Evolutionary conservation across 1,140 invertebrate species (phyloP).

Genomic region (Drosophila biarmipes): DNA sequence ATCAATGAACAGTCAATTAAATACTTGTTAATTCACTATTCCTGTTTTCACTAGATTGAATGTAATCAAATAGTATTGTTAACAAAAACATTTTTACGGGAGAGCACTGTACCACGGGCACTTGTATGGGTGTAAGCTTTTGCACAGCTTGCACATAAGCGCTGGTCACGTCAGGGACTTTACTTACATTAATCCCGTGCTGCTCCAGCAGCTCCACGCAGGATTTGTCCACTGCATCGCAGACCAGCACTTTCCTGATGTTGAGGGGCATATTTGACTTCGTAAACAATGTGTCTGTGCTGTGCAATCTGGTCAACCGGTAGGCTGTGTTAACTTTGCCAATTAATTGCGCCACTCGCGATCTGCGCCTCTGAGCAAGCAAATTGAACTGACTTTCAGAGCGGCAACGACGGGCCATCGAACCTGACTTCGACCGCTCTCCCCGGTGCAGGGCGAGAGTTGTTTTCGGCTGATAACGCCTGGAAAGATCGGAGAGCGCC

Average conservation of each 20-base stretch:
- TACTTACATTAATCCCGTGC: slow-evolving; percentile 91
- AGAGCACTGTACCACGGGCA: slow-evolving; percentile 18
- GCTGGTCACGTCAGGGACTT: neutral
- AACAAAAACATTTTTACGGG: neutral
- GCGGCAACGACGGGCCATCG: slow-evolving; percentile 27
- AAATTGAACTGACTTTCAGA: slow-evolving; percentile 59
- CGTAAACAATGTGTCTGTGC: neutral
- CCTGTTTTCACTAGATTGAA: too few relatives aligned
- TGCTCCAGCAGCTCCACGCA: slow-evolving; percentile 92
- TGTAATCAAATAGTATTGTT: neutral
- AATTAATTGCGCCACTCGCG: slow-evolving; percentile 14
- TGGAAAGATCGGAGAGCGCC: slow-evolving; percentile 13
- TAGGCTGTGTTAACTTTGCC: neutral
- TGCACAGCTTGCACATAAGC: neutral
- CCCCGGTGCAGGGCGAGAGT: slow-evolving; percentile 14
- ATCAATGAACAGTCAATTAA: too few relatives aligned
- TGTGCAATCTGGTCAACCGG: slow-evolving; percentile 1
- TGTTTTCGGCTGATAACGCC: slow-evolving; percentile 17
- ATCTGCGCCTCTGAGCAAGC: slow-evolving; percentile 35
- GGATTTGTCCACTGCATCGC: slow-evolving; percentile 94
- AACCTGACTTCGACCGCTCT: slow-evolving; percentile 46
- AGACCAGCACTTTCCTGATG: slow-evolving; percentile 92
- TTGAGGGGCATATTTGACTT: slow-evolving; percentile 84
- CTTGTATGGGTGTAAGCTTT: slow-evolving; percentile 27
- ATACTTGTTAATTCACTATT: too few relatives aligned